phyloP scores from a whole-genome alignment of 2,113 vertebrate genomes.

The Tretioscincus oriximinensis region DNA sequence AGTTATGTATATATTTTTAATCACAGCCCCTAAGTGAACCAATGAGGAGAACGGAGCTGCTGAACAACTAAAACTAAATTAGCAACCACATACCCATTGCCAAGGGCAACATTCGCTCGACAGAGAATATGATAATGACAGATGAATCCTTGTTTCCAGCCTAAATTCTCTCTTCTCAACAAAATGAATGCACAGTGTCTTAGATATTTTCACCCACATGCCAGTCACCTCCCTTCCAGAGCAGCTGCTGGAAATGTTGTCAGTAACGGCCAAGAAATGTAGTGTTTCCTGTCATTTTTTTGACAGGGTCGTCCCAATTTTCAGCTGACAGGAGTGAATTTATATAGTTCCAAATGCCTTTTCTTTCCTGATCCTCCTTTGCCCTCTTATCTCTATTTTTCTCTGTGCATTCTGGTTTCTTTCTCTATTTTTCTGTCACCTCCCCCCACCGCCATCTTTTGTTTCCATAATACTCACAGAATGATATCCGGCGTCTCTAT shows the following conservation, averaged over 20 bases:
- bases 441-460: background rate
- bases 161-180: constrained; percentile 59
- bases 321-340: constrained; percentile 67
- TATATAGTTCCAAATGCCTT: constrained; percentile 47
- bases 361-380: constrained; percentile 55
- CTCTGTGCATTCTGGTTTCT: constrained; percentile 40
- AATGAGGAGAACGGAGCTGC: constrained; percentile 58
- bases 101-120: constrained; percentile 71
- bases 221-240: constrained; percentile 69
- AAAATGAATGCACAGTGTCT: constrained; percentile 68
- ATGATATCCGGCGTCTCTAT: constrained; percentile 31
- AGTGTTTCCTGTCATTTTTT: constrained; percentile 63
- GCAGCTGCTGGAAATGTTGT: constrained; percentile 65
- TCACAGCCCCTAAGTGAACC: constrained; percentile 56
- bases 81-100: constrained; percentile 71
- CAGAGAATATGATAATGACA: constrained; percentile 72
- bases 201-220: constrained; percentile 66
- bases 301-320: constrained; percentile 52
- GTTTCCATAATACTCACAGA: constrained; percentile 16
- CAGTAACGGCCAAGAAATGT: constrained; percentile 64
- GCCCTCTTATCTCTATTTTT: constrained; percentile 38
- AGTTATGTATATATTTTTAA: constrained; percentile 46
- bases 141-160: constrained; percentile 61
- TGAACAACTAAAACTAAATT: constrained; percentile 71
- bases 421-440: constrained; percentile 31